These are phyloP conservation scores for Rhagonycha fulva DNA, from an alignment of 2,888 invertebrate species.

Conservation along the genomic window DNA sequence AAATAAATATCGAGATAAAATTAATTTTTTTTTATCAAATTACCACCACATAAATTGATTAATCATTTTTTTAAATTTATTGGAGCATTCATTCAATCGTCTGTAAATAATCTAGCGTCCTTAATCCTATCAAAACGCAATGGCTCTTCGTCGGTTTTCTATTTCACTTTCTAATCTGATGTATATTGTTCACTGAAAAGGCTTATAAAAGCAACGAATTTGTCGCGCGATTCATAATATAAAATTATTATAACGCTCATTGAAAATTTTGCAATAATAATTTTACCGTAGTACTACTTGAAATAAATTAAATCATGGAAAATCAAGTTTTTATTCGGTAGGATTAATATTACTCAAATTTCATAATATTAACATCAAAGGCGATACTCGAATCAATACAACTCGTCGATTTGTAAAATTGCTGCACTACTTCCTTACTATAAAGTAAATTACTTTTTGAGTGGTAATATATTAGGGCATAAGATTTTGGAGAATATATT, in stretches of 20 bases:
- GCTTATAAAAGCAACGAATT: slow-evolving; percentile 45
- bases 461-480: not conserved
- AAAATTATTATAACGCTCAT: not conserved
- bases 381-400: not conserved
- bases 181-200: slow-evolving; percentile 48
- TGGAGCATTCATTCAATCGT: slow-evolving; percentile 36
- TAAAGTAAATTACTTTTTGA: not conserved
- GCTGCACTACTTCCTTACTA: not conserved
- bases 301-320: not conserved
- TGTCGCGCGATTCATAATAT: slow-evolving; percentile 32
- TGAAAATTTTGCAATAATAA: not conserved
- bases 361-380: not conserved
- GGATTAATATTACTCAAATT: not conserved
- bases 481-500: not conserved
- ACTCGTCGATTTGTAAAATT: not conserved
- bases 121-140: slow-evolving; percentile 53
- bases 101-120: slow-evolving; percentile 45
- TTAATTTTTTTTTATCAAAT: not conserved
- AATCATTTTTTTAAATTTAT: slow-evolving; percentile 9
- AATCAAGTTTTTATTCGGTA: not conserved
- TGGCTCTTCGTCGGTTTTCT: slow-evolving; percentile 52
- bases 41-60: not conserved
- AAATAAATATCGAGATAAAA: not conserved
- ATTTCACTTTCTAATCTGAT: slow-evolving; percentile 53
- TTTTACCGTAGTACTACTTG: not conserved